These are phyloP conservation scores for Prolemur simus DNA, from an alignment of 2,113 vertebrate species.

Conservation along the genomic window DNA sequence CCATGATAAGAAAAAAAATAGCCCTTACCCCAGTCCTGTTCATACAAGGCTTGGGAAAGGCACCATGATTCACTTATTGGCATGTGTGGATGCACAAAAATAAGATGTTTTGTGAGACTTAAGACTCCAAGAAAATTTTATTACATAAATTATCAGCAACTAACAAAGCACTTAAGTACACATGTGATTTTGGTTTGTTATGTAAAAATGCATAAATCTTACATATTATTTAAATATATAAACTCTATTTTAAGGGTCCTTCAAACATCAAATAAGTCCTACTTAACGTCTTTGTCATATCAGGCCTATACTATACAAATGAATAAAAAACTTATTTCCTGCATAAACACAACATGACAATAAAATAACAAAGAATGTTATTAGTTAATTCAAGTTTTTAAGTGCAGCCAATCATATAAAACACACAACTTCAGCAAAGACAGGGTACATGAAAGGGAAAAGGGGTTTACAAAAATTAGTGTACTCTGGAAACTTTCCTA, in stretches of 20 bases:
- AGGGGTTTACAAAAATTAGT: conserved; percentile 34
- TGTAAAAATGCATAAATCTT: conserved; percentile 58
- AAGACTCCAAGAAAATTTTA: conserved; percentile 71
- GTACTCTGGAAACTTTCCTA: neutral
- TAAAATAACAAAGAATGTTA: conserved; percentile 52
- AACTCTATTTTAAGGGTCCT: conserved; percentile 35
- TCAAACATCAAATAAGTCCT: conserved; percentile 39
- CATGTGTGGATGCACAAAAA: conserved; percentile 89
- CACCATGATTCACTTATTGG: conserved; percentile 89
- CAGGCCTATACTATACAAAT: conserved; percentile 32
- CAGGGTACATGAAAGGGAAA: neutral
- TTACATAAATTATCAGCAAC: conserved; percentile 62
- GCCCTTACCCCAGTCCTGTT: conserved; percentile 91
- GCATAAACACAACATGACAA: conserved; percentile 56
- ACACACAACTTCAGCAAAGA: conserved; percentile 43
- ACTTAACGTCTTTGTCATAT: neutral
- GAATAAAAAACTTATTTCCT: conserved; percentile 44
- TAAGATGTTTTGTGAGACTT: conserved; percentile 87
- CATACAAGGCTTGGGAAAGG: conserved; percentile 92
- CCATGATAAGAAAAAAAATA: conserved; percentile 76
- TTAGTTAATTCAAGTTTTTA: conserved; percentile 43
- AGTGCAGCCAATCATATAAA: conserved; percentile 60
- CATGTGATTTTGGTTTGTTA: conserved; percentile 32
- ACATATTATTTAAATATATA: conserved; percentile 37
- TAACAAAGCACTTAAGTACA: conserved; percentile 52